Conservation (phyloP, 2,113 vertebrate genomes). For the Rhinolophus sinicus region DNA sequence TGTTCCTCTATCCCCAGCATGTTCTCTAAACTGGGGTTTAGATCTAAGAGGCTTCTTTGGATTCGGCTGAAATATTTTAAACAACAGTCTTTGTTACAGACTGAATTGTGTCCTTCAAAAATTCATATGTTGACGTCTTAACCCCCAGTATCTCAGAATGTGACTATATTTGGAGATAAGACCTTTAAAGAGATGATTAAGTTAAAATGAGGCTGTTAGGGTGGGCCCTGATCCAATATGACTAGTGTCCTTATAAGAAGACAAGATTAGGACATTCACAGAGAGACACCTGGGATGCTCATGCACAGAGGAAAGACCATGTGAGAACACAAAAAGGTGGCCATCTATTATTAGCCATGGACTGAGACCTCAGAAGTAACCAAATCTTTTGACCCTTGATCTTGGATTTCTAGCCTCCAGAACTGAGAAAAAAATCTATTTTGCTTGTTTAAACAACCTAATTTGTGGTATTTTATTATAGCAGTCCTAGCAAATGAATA, state of each 20-base stretch:
- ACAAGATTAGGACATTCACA: neutral
- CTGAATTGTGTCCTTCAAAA: neutral
- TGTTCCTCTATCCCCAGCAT: neutral
- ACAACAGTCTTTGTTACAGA: neutral
- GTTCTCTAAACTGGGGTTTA: neutral
- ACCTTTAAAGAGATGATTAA: neutral
- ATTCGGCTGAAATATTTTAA: slow-evolving; percentile 42
- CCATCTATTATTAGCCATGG: neutral
- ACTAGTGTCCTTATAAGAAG: neutral
- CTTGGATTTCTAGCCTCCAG: neutral
- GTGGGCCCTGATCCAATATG: neutral
- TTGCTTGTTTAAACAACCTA: neutral
- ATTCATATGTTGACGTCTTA: neutral
- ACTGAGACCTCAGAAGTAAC: neutral
- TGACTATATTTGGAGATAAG: neutral
- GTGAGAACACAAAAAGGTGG: neutral
- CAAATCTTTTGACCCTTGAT: neutral
- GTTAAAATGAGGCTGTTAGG: neutral
- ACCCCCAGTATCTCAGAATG: neutral
- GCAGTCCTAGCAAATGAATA: neutral
- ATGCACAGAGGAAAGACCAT: neutral
- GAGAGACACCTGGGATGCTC: neutral
- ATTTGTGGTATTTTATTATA: neutral
- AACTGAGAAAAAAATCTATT: neutral
- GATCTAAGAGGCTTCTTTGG: neutral